phyloP scores from a whole-genome alignment of 1,140 invertebrate species.

The Saccostrea glomerata region DNA sequence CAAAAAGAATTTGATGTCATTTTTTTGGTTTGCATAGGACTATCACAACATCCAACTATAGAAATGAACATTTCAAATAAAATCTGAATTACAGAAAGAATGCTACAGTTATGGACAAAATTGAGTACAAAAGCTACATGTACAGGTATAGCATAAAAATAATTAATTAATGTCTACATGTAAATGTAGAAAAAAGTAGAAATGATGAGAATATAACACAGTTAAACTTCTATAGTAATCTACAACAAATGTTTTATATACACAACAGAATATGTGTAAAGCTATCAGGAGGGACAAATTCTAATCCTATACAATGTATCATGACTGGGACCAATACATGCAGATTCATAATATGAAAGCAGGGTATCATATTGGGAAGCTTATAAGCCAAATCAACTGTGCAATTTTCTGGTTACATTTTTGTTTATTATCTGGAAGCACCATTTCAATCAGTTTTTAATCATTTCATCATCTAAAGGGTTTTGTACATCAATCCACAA shows the following conservation, averaged over 20 bases:
- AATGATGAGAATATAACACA: not conserved
- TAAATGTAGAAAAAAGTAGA: not conserved
- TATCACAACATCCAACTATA: conserved; percentile 28
- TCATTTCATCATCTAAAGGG: not conserved
- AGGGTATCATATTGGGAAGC: not conserved
- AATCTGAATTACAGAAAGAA: not conserved
- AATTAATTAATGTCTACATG: conserved; percentile 1
- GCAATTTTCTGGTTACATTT: conserved; percentile 16
- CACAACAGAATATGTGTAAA: not conserved
- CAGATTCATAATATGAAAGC: not conserved
- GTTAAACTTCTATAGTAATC: not conserved
- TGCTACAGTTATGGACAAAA: not conserved
- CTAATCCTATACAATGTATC: not conserved
- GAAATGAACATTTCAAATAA: not conserved
- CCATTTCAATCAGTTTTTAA: conserved; percentile 9
- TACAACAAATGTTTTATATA: not conserved
- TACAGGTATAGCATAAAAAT: not conserved
- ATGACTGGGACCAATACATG: not conserved
- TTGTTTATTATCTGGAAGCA: conserved; percentile 4
- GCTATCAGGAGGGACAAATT: not conserved
- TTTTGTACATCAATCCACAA: not conserved
- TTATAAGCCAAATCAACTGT: not conserved
- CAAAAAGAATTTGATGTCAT: not conserved
- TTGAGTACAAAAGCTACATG: conserved; percentile 7
- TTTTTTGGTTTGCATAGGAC: not conserved